A percentile compares a stretch with the other conserved stretches of the same genome.
Conservation (phyloP, 1,140 invertebrate species). For the Sipha flava region DNA sequence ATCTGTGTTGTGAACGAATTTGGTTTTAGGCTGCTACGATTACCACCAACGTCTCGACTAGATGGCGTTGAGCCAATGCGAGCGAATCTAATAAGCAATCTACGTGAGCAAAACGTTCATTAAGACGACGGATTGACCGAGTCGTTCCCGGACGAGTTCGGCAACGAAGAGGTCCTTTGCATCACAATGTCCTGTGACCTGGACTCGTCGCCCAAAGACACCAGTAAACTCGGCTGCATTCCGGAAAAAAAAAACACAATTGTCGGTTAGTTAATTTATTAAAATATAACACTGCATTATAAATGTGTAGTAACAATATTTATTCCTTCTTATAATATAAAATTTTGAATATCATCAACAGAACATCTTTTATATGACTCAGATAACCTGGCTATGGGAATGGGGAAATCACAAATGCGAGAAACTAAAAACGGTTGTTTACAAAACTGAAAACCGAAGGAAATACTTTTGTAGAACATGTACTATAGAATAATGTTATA, state of each 20-base stretch:
- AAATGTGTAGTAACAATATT: too few species aligned
- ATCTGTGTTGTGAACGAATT: neutral
- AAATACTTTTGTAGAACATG: too few species aligned
- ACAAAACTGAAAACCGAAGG: too few species aligned
- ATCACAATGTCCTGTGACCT: neutral
- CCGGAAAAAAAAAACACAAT: neutral
- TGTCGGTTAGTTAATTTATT: neutral
- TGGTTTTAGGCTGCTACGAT: neutral
- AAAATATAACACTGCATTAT: too few species aligned
- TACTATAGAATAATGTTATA: too few species aligned
- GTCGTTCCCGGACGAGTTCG: slow-evolving; percentile 12
- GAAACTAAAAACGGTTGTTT: too few species aligned
- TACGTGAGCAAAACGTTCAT: slow-evolving; percentile 7
- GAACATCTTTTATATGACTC: too few species aligned
- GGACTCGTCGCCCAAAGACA: neutral
- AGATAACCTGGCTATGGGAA: too few species aligned
- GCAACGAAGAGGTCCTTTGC: slow-evolving; percentile 16
- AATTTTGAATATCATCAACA: too few species aligned
- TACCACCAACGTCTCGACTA: neutral
- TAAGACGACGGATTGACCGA: slow-evolving; percentile 35
- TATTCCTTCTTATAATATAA: too few species aligned
- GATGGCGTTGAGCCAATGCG: neutral
- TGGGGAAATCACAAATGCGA: too few species aligned
- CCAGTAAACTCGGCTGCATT: slow-evolving; percentile 33
- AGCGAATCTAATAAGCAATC: neutral